Evolutionary conservation across 2,797 vertebrate species (phyloP).

Genomic region (Spinus olivaceus): DNA sequence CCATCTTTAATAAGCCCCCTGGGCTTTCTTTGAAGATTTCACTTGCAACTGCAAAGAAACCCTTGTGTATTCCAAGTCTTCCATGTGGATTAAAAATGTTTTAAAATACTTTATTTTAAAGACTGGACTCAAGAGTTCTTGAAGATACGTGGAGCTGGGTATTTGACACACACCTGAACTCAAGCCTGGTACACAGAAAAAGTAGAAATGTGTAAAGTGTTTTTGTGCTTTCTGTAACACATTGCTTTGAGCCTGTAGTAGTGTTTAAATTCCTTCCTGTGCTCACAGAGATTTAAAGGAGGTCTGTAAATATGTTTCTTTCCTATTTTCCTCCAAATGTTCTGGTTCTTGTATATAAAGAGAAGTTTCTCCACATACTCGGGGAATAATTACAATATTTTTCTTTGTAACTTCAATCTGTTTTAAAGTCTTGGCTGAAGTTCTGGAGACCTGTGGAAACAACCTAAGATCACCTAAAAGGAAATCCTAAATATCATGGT

Average conservation of each 20-base stretch:
- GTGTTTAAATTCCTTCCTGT: background rate
- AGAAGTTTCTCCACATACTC: background rate
- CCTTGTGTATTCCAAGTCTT: background rate
- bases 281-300: background rate
- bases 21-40: slow-evolving; percentile 33
- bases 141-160: background rate
- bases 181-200: background rate
- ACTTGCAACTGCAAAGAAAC: background rate
- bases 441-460: background rate
- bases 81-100: background rate
- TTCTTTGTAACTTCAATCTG: background rate
- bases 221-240: background rate
- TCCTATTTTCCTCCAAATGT: background rate
- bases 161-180: background rate
- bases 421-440: background rate
- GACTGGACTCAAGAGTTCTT: background rate
- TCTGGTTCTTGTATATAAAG: background rate
- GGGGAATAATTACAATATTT: background rate
- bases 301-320: background rate
- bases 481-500: background rate
- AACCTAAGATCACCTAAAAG: background rate
- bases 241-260: background rate
- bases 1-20: slow-evolving; percentile 1
- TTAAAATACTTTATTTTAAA: background rate
- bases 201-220: background rate